Conservation (phyloP, 1,140 invertebrate species). For the Lamellibrachia luymesi region DNA sequence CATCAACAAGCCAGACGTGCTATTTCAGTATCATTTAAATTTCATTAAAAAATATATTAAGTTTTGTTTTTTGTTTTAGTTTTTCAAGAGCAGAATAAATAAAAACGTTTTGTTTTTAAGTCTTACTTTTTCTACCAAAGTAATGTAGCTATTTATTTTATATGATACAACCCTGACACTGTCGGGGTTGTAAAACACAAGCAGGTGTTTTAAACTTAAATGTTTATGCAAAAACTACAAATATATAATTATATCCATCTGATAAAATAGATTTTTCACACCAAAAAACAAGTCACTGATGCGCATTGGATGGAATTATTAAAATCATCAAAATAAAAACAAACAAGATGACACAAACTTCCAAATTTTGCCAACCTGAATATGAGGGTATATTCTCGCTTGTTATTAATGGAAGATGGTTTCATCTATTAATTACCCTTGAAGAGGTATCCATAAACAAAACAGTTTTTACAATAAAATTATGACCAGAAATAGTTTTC, state of each 20-base stretch:
- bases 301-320: too few species aligned
- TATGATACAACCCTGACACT: too few species aligned
- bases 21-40: not conserved
- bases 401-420: too few species aligned
- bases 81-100: not conserved
- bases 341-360: not conserved
- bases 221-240: too few species aligned
- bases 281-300: too few species aligned
- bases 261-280: too few species aligned
- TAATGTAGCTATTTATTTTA: too few species aligned
- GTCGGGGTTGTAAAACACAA: too few species aligned
- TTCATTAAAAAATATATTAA: not conserved
- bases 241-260: too few species aligned
- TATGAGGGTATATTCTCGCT: not conserved
- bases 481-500: not conserved
- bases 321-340: not conserved
- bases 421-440: too few species aligned
- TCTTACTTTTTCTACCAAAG: not conserved
- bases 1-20: not conserved
- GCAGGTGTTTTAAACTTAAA: too few species aligned
- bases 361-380: not conserved
- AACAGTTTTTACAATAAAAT: not conserved
- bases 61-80: not conserved
- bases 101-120: not conserved
- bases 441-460: not conserved